Evolutionary conservation across 92 coral and sea anemone genomes (phyloP), one percentile per base, ranked within the genome.

Genomic region (Nematostella vectensis): DNA sequence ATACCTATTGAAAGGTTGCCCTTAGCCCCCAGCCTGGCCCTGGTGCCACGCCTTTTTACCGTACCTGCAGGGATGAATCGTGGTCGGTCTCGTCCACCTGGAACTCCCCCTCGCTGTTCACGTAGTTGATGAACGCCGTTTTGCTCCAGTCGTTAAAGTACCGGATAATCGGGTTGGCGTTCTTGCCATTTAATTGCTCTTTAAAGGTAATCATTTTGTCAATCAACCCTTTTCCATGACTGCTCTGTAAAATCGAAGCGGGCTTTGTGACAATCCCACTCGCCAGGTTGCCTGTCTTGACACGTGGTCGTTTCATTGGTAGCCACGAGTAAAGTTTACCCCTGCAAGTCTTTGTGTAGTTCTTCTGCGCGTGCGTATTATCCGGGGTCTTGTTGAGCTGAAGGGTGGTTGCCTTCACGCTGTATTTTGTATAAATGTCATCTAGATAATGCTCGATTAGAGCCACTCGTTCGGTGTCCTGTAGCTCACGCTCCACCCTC

Each of bases 111-210:
- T 83, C 47, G 25, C 88, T 85, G 61, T 85, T 85, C 11, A 85
- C 83, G 29, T 85, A 85, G 58, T 75, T 72, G 18, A 53, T 71
- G 55, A 85, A 85, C 48, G 72, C 62, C 20, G 73, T 60, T 44
- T 76, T 80, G 39, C 67, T 80, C 95, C 95, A 85, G 50, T 85
- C 95, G 52, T 85, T 85, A 29, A 48, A 63, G 44, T 49, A 85
- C 29, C 95, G 61, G 11, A 85, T 69, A 51, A 65, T 81, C 26
- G 60, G 44, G 27, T 73, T 72, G 9, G 29, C 37, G 2, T 60
- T 44, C 0, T 31, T 45, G 0, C 61, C 37, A 6, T 54, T 24
- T 16, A 39, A 45, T n/a, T 55, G 50, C 11, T 52, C 68, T 36
- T 63, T 80, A 61, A 80, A 75, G 22, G 55, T 55, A 18, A 80